phyloP scores from a whole-genome alignment of 2,888 invertebrate genomes.

The Drosophila niveifrons region DNA sequence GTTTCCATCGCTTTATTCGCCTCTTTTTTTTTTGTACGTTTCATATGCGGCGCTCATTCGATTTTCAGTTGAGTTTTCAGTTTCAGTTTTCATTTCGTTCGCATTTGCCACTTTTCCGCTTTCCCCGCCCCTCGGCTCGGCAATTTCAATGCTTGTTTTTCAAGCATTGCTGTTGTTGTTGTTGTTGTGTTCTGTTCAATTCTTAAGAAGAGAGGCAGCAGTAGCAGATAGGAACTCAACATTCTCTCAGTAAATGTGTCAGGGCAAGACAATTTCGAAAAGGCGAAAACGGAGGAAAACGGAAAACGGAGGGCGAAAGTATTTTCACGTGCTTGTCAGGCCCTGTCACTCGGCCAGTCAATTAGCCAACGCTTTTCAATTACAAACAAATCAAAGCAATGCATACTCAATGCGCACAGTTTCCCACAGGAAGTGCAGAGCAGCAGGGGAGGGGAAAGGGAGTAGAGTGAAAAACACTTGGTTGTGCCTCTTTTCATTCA shows the following conservation, averaged over 20 bases:
- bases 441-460: neutral
- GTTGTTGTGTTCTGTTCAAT: no score
- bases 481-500: neutral
- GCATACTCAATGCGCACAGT: slow-evolving; percentile 10
- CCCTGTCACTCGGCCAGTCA: slow-evolving; percentile 75
- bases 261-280: slow-evolving; percentile 47
- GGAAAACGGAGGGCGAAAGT: slow-evolving; percentile 52
- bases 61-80: slow-evolving; percentile 31
- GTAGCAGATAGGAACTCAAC: no score
- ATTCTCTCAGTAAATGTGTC: slow-evolving; percentile 43
- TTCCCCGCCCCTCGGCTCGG: no score
- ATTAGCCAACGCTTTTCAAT: slow-evolving; percentile 79
- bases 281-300: neutral
- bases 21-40: slow-evolving; percentile 35
- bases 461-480: neutral
- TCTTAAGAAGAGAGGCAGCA: no score
- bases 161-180: slow-evolving; percentile 9
- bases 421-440: neutral
- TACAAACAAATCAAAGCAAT: slow-evolving; percentile 69
- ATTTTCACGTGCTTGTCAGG: slow-evolving; percentile 69
- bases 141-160: slow-evolving; percentile 14
- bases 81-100: slow-evolving; percentile 25
- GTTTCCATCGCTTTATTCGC: slow-evolving; percentile 45
- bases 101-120: neutral
- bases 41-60: slow-evolving; percentile 39